Evolutionary conservation across 2,888 invertebrate species (phyloP), one percentile per base, ranked within the genome.

Genomic region (Xanthostigma xanthostigma): DNA sequence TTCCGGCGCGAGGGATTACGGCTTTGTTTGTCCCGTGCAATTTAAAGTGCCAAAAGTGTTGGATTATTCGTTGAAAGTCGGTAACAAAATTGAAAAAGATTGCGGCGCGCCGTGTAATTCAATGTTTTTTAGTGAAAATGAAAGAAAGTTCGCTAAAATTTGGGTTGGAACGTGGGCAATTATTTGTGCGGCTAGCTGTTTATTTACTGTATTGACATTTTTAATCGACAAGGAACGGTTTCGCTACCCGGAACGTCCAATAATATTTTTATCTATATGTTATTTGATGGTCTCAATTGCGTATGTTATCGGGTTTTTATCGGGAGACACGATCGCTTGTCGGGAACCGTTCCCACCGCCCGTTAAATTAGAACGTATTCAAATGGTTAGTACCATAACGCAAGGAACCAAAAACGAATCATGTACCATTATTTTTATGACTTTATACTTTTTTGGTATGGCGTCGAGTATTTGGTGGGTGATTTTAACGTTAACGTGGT

Each of bases 401-500:
- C 93, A 94, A 70, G 94, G 88, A 59, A 84, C 84, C 51, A 84
- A 83, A 62, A 79, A 82, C 65, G 83, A 84, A 65, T 70, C 78
- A 60, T 96, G 95, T 67, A 94, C 95, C 37, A 85, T 96, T 53
- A 76, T 95, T 49, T 96, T 96, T 68, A 94, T 96, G 93, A 78
- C 93, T 60, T 78, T 94, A 42, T 92, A 92, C 69, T 95, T 94
- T 72, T 95, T 94, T 66, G 87, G 88, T 63, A 94, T 94, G 91
- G 92, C 94, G 33, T 91, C 91, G 42, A 91, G 89, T 63, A 90
- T 95, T 61, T 95, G 96, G 95, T 96, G 95, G 95, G 93, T 95
- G 46, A 83, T 95, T 58, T 71, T 96, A 60, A 93, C 95, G 13
- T 75, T 96, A 53, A 94, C 95, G 48, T 96, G 95, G 95, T 95